Conservation (phyloP, 2,113 vertebrate genomes). For the Ceyx melanurus region DNA sequence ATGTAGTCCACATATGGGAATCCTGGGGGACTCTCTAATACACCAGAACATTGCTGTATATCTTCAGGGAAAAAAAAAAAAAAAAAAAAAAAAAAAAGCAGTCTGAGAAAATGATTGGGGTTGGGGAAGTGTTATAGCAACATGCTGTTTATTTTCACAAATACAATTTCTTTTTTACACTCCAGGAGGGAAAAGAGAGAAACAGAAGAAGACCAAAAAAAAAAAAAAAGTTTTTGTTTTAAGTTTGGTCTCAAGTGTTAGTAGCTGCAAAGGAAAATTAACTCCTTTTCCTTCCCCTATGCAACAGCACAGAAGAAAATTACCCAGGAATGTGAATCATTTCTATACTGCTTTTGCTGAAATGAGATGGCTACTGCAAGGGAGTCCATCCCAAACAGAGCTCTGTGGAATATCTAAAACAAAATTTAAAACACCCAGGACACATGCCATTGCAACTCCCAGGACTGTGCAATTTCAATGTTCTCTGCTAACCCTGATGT, state of each 20-base stretch:
- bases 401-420: not conserved
- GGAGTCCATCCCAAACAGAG: not conserved
- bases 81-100: not conserved
- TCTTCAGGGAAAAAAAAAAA: not conserved
- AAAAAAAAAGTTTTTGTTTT: constrained; percentile 33
- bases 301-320: constrained; percentile 10
- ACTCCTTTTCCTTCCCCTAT: not conserved
- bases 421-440: not conserved
- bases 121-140: constrained; percentile 20
- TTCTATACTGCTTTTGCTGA: not conserved
- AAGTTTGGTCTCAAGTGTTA: constrained; percentile 52
- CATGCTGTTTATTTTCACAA: constrained; percentile 66
- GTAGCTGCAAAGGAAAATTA: constrained; percentile 53
- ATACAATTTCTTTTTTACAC: constrained; percentile 50
- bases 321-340: constrained; percentile 7
- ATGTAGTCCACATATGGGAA: not conserved
- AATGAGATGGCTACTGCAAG: not conserved
- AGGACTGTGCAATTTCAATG: not conserved
- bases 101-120: constrained; percentile 20
- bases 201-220: not conserved
- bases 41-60: not conserved
- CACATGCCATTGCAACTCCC: not conserved
- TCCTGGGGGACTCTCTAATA: not conserved
- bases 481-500: not conserved
- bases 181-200: constrained; percentile 17